These are phyloP conservation scores for Dipodomys stephensi DNA, from an alignment of 2,113 vertebrate species.

Conservation along the genomic window DNA sequence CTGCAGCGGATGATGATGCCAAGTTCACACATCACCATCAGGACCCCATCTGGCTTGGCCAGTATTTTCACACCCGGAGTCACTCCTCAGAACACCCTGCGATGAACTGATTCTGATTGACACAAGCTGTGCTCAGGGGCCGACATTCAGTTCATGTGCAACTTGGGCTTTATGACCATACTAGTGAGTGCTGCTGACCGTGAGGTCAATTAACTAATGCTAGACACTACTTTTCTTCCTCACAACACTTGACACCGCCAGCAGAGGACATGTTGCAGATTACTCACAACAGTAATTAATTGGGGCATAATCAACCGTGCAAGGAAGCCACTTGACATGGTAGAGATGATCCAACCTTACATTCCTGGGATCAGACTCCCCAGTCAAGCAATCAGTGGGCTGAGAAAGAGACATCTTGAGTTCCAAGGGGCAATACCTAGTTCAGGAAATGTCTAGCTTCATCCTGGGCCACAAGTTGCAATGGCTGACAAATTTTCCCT, in stretches of 20 bases:
- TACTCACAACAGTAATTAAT: constrained; percentile 71
- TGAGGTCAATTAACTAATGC: constrained; percentile 55
- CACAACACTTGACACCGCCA: not conserved
- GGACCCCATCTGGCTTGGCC: not conserved
- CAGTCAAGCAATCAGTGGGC: not conserved
- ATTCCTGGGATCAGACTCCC: not conserved
- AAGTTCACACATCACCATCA: not conserved
- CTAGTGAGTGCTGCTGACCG: not conserved
- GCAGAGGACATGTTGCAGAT: constrained; percentile 49
- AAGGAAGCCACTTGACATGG: constrained; percentile 35
- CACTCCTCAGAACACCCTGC: not conserved
- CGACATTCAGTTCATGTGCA: not conserved
- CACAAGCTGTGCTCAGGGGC: not conserved
- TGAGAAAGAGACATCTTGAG: not conserved
- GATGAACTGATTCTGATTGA: constrained; percentile 24
- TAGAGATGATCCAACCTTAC: not conserved
- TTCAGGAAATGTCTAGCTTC: not conserved
- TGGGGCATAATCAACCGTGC: constrained; percentile 54
- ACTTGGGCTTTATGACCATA: not conserved
- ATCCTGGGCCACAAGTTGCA: not conserved
- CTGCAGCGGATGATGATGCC: not conserved
- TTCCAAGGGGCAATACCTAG: not conserved
- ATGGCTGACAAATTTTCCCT: not conserved
- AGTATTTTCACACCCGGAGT: not conserved
- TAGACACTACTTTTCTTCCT: constrained; percentile 19